phyloP scores from a whole-genome alignment of 2,113 vertebrate genomes.

The Cynoglossus semilaevis region DNA sequence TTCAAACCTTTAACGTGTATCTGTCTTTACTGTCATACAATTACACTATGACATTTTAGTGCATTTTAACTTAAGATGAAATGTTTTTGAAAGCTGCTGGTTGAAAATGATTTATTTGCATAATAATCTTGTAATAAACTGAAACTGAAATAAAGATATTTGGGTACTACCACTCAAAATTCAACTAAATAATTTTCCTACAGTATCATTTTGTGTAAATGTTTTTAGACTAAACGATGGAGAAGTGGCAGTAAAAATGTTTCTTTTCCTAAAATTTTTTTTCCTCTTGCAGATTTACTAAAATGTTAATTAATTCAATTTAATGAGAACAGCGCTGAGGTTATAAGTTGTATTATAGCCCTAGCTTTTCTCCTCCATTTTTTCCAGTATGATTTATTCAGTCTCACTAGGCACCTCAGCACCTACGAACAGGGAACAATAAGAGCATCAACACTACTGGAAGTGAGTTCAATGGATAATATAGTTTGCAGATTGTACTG shows the following conservation, averaged over 20 bases:
- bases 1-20: slow-evolving; percentile 10
- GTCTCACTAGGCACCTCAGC: not conserved
- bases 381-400: slow-evolving; percentile 2
- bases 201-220: too few relatives aligned
- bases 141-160: slow-evolving; percentile 53
- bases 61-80: slow-evolving; percentile 48
- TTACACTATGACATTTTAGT: slow-evolving; percentile 11
- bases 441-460: slow-evolving; percentile 16
- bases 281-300: too few relatives aligned
- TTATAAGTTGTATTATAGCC: not conserved
- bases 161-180: slow-evolving; percentile 41
- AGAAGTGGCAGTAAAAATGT: too few relatives aligned
- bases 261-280: too few relatives aligned
- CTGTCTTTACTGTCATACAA: slow-evolving; percentile 14
- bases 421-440: slow-evolving; percentile 43
- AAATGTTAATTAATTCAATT: too few relatives aligned
- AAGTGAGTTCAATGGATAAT: slow-evolving; percentile 51
- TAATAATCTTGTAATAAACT: slow-evolving; percentile 40
- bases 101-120: slow-evolving; percentile 47
- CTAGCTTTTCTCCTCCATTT: slow-evolving; percentile 2
- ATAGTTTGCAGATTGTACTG: slow-evolving; percentile 32
- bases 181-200: slow-evolving; percentile 18
- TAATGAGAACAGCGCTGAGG: not conserved
- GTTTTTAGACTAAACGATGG: not conserved
- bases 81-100: slow-evolving; percentile 48